These are phyloP conservation scores for Belgica antarctica DNA, from an alignment of 2,888 invertebrate species.

Conservation along the genomic window DNA sequence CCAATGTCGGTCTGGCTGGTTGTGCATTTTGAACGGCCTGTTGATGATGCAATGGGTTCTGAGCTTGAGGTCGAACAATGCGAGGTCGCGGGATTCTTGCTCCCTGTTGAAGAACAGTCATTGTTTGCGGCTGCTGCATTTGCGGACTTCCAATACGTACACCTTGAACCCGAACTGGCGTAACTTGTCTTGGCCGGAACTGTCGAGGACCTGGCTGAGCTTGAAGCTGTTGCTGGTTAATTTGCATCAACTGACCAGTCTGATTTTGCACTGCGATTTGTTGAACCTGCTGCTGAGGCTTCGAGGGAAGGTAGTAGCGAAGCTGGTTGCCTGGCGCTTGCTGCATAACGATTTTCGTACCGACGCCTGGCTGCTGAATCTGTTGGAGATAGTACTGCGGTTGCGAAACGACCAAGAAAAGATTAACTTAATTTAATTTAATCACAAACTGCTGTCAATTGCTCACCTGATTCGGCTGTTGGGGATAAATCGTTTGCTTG, in stretches of 20 bases:
- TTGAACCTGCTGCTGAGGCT: slow-evolving; percentile 47
- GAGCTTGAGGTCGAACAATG: slow-evolving; percentile 50
- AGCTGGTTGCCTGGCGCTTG: not conserved
- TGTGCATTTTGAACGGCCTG: slow-evolving; percentile 49
- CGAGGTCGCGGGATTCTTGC: not conserved
- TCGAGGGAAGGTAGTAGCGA: slow-evolving; percentile 23
- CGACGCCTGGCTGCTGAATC: slow-evolving; percentile 47
- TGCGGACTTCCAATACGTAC: slow-evolving; percentile 45
- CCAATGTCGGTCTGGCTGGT: slow-evolving; percentile 45
- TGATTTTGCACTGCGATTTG: slow-evolving; percentile 17
- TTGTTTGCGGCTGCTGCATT: slow-evolving; percentile 50
- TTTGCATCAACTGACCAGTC: not conserved
- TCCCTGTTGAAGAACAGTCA: slow-evolving; percentile 46
- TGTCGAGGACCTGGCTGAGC: not conserved
- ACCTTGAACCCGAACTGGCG: slow-evolving; percentile 44
- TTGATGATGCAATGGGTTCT: slow-evolving; percentile 48
- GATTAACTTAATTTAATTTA: not conserved
- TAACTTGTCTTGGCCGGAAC: slow-evolving; percentile 48
- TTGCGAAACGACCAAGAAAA: not conserved
- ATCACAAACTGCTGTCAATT: not conserved
- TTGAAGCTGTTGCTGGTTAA: not conserved
- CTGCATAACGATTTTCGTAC: not conserved
- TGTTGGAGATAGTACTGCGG: slow-evolving; percentile 25
- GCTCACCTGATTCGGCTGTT: slow-evolving; percentile 17
- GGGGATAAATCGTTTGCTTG: slow-evolving; percentile 28